Conservation (phyloP, 2,113 vertebrate species). For the Micronycteris hirsuta region DNA sequence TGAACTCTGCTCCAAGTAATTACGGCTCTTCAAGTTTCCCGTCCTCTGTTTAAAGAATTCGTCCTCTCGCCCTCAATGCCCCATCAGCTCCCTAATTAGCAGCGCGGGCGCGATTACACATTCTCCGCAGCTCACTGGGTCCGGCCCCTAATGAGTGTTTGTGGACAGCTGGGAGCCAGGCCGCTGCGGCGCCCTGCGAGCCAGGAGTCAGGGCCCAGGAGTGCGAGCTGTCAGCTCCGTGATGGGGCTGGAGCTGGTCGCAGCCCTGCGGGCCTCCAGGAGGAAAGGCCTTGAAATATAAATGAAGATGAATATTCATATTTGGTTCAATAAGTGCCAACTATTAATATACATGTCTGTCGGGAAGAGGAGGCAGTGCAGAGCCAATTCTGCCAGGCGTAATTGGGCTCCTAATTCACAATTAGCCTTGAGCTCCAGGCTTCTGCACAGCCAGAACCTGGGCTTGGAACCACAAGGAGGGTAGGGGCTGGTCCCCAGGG, state of each 20-base stretch:
- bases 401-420: constrained; percentile 91
- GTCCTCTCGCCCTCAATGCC: constrained; percentile 99
- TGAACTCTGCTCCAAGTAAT: constrained; percentile 99
- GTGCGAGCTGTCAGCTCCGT: constrained; percentile 98
- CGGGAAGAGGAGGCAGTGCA: constrained; percentile 88
- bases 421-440: constrained; percentile 89
- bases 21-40: constrained; percentile 99
- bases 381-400: constrained; percentile 86
- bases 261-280: constrained; percentile 88
- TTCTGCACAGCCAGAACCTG: constrained; percentile 60
- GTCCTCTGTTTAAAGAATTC: constrained; percentile 99
- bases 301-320: constrained; percentile 99
- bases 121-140: constrained; percentile 99
- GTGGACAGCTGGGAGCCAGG: constrained; percentile 98
- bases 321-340: constrained; percentile 96
- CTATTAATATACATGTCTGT: constrained; percentile 99
- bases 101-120: constrained; percentile 98
- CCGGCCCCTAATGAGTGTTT: constrained; percentile 99
- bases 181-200: constrained; percentile 91
- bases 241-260: constrained; percentile 96
- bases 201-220: constrained; percentile 97
- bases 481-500: neutral
- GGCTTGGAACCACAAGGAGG: constrained; percentile 12
- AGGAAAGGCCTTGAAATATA: constrained; percentile 99
- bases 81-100: constrained; percentile 99